These are phyloP conservation scores for Serilophus lunatus DNA, from an alignment of 2,113 vertebrate species.

Conservation along the genomic window DNA sequence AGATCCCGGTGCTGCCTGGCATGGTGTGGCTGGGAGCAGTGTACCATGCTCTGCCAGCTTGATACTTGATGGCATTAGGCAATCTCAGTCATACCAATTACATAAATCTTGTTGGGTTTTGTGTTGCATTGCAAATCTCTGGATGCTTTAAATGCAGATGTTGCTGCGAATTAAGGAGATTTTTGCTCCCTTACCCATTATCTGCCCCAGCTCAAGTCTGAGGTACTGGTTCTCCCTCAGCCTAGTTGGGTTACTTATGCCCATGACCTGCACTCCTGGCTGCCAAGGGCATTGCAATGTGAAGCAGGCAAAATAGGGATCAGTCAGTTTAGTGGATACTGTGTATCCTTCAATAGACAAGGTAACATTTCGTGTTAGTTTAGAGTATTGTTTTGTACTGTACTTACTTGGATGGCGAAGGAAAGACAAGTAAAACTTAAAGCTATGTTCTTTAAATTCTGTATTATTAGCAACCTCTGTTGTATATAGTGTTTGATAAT, in stretches of 20 bases:
- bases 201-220: not conserved
- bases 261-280: constrained; percentile 71
- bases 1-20: not conserved
- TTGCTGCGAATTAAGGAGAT: constrained; percentile 34
- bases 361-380: constrained; percentile 94
- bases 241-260: constrained; percentile 3
- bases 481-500: constrained; percentile 99
- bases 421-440: constrained; percentile 82
- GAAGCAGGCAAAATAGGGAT: constrained; percentile 93
- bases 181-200: not conserved
- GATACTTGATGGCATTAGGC: constrained; percentile 40
- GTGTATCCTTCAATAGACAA: constrained; percentile 98
- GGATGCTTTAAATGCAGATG: constrained; percentile 38
- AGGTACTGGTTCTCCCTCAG: constrained; percentile 26
- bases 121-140: constrained; percentile 20
- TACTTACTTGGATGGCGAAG: constrained; percentile 94
- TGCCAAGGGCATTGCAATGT: constrained; percentile 80
- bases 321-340: constrained; percentile 95
- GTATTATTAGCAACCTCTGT: constrained; percentile 90
- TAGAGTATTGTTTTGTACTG: constrained; percentile 95
- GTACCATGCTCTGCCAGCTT: not conserved
- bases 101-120: constrained; percentile 23
- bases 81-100: constrained; percentile 46
- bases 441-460: constrained; percentile 83
- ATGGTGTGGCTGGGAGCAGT: not conserved